Conservation (phyloP, 2,797 vertebrate species). For the Propithecus deckenii region DNA sequence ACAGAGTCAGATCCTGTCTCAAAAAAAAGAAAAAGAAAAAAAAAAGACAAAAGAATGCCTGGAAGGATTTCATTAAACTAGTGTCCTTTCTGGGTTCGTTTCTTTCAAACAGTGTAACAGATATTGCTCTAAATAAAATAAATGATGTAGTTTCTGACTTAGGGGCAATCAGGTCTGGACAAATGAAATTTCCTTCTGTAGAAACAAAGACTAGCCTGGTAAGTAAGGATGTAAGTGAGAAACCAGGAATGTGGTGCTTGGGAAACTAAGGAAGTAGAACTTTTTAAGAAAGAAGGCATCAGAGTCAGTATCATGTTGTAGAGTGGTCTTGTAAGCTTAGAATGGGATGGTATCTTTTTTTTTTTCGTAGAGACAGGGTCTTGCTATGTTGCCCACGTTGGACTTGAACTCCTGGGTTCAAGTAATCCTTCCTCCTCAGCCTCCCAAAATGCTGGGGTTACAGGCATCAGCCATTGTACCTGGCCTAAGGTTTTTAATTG, state of each 20-base stretch:
- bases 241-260: background rate
- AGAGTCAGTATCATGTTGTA: background rate
- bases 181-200: background rate
- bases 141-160: background rate
- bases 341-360: background rate
- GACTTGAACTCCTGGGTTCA: too few species aligned
- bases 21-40: too few species aligned
- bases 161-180: background rate
- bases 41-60: background rate
- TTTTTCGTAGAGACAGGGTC: too few species aligned
- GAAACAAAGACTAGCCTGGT: background rate
- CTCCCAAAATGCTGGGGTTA: too few species aligned
- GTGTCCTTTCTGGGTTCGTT: background rate
- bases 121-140: background rate
- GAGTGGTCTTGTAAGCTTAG: background rate
- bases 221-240: background rate
- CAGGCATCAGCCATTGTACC: too few species aligned
- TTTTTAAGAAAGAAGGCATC: background rate
- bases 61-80: background rate
- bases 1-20: too few species aligned
- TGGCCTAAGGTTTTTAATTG: background rate
- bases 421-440: too few species aligned
- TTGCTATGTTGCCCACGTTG: too few species aligned
- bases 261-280: background rate
- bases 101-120: background rate